Base-by-base conservation (phyloP, 53 echinoderm and acorn worm genomes). In the Holothuria scabra region DNA sequence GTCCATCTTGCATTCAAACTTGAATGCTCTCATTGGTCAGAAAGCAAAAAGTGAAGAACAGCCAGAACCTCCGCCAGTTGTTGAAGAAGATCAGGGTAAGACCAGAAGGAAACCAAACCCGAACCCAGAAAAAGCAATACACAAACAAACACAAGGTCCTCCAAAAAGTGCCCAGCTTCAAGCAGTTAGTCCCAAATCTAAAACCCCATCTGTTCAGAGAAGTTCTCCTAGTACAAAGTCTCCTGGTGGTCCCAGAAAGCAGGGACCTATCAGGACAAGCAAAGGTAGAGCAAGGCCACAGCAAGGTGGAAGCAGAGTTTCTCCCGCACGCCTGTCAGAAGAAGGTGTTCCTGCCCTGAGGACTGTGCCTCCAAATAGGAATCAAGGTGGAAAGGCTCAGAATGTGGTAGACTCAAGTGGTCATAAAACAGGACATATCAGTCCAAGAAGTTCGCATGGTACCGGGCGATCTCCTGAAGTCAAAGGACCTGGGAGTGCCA, bases 401-500 rank as follows among this genome's bases (percentile, higher is more conserved):
- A 78, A 84, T 66, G 60, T 68, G 69, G 60, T 80, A 79, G 38
- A 60, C 37, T 28, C 58, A 80, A 28, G 83, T 84, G 67, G 84
- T 76, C 79, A 86, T 25, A 41, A 62, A 46, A 60, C 57, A 55
- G 84, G 84, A 56, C 52, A 52, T 18, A 52, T 14, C 18, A 52
- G 52, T 52, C 52, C 52, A 49, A 26, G 68, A 70, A 28, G 70
- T 74, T 52, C 59, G 46, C 48, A 66, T 28, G 59, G 78, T 59
- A n/a, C 76, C 33, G 46, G 66, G 29, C 13, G 76, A 78, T 26
- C 62, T 70, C 23, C 79, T 65, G 65, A 56, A n/a, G 63, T 35
- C 8, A 80, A 81, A 61, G 84, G 90, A 20, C 95, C 90, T 66
- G 95, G 95, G 28, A 86, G 90, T 21, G 95, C 95, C 34, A 81